These are phyloP conservation scores for Megaceryle alcyon DNA, from an alignment of 2,797 vertebrate species.

Conservation along the genomic window DNA sequence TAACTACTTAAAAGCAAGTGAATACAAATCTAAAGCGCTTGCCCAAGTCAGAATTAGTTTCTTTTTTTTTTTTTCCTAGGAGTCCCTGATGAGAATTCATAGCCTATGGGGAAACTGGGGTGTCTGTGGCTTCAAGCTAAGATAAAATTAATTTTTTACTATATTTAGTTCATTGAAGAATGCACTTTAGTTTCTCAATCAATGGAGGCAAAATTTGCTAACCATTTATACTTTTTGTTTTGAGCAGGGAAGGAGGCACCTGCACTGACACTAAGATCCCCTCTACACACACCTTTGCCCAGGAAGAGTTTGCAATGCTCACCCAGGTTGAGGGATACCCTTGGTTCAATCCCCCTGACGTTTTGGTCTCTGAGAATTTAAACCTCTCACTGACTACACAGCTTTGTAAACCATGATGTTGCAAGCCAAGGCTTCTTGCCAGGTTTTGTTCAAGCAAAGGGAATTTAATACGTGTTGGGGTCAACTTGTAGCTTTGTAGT, in stretches of 20 bases:
- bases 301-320: not conserved
- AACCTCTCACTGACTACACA: fast-evolving
- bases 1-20: not conserved
- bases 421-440: not conserved
- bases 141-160: not conserved
- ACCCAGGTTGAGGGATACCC: not conserved
- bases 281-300: not conserved
- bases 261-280: not conserved
- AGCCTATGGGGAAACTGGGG: not conserved
- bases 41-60: not conserved
- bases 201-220: not conserved
- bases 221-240: not conserved
- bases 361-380: not conserved
- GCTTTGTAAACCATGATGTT: not conserved
- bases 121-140: not conserved
- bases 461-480: not conserved
- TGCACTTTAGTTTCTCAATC: not conserved
- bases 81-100: not conserved
- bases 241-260: not conserved
- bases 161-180: not conserved
- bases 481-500: not conserved
- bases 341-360: not conserved
- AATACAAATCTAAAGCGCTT: not conserved
- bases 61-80: not conserved
- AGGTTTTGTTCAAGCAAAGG: not conserved